Evolutionary conservation across 2,113 vertebrate genomes (phyloP), one percentile per base, ranked within the genome.

Genomic region (Leptocoma aspasia): DNA sequence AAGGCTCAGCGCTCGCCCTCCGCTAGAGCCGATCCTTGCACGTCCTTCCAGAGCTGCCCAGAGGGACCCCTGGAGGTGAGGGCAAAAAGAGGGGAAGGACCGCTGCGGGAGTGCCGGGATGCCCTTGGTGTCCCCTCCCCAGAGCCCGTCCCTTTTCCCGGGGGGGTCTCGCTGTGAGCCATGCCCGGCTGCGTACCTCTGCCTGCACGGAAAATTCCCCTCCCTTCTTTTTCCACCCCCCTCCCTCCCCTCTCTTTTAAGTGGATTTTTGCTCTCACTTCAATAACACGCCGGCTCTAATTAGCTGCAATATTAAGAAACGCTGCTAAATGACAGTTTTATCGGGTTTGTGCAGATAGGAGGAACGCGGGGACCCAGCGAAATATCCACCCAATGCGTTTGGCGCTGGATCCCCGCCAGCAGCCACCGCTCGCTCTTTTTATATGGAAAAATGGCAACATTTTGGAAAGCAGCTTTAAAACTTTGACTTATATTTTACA

Each of bases 401-500:
- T 4, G 86, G 94, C 47, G 42, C 47, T 97, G 97, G 97, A 95
- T 91, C 72, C 19, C 27, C 64, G 95, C 96, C 97, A 97, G 95
- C 94, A 90, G 49, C 89, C 81, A 23, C 82, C 68, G 72, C 95
- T 89, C 22, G 49, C 75, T 92, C 94, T 95, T 97, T 98, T 97
- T 97, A 92, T 96, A 96, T 89, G 95, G 95, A 96, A 89, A 97
- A 96, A 93, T 53, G 91, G 97, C 97, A 98, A 98, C 97, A 93
- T 97, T 97, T 95, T 95, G 97, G 97, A 94, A 97, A 90, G 85
- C 92, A 92, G 96, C 95, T 97, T 96, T 97, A 97, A 98, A 98
- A 98, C 97, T 97, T 95, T 96, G 97, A 97, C 97, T 97, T 97
- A 96, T 95, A 97, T 97, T 98, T 98, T 97, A 95, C 97, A 97